Base-by-base conservation (phyloP, 2,888 invertebrate species). In the Drosophila ezoana region DNA sequence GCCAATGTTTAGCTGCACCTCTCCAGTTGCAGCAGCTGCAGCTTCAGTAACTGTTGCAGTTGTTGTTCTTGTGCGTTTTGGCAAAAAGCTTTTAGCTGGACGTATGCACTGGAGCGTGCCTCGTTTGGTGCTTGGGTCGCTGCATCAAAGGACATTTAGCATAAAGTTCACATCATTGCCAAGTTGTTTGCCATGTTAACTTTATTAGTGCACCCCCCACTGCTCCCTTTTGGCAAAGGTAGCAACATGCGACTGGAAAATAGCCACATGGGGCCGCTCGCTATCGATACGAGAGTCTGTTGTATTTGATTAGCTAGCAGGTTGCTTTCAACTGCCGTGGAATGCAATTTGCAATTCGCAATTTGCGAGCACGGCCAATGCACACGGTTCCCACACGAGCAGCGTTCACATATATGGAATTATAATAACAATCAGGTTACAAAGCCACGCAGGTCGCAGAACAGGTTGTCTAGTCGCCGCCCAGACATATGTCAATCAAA, bases 401-500 rank as follows among this genome's bases (percentile, higher is more conserved):
- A 14, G 45, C 49, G 23, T 1, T 1, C 23, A 23, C 23, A 23
- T 51, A 18, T 58, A 49, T 63, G 59, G 48, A 56, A 67, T 71
- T 77, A 72, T 74, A 70, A 71, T 76, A 74, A 78, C 78, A 80
- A 85, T 82, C 67, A 71, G 51, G 47, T 51, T 56, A 52, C 64
- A 65, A 56, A 57, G 67, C 51, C 72, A 72, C 75, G 72, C 62
- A 82, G 83, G 63, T 81, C 65, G 76, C 83, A 83, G 70, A 65
- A 62, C 81, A 81, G 62, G 66, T 76, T 73, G 62, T 58, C 62
- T 53, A 48, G 57, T 62, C 51, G 60, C 61, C 62, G 53, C 77
- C 72, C 43, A 86, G 85, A 82, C 85, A 84, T 63, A 78, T 85
- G 86, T 78, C 86, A 87, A 78, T 87, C 86, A 87, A 66, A 63